phyloP scores from a whole-genome alignment of 2,888 invertebrate species.

The Syrista parreyssii region DNA sequence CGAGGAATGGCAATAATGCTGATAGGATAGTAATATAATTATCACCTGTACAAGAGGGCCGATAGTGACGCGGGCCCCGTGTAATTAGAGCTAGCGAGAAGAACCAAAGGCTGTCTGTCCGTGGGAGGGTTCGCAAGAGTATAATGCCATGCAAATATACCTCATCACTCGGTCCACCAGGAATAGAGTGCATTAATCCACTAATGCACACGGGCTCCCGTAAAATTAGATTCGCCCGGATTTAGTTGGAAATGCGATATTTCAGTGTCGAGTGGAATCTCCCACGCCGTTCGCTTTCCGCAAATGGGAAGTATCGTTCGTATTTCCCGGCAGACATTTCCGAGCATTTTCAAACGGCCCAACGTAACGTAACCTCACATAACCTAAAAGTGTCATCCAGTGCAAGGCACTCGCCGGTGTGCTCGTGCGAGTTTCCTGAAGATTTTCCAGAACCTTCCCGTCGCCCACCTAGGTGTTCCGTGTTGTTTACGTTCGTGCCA shows the following conservation, averaged over 20 bases:
- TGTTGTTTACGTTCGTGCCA: not conserved
- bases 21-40: conserved; percentile 64
- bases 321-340: not conserved
- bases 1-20: conserved; percentile 62
- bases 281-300: conserved; percentile 3
- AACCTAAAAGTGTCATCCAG: not conserved
- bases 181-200: conserved; percentile 60
- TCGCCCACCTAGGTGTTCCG: not conserved
- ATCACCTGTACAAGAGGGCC: conserved; percentile 59
- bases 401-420: not conserved
- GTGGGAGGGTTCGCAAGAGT: conserved; percentile 38
- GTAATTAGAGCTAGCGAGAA: conserved; percentile 51
- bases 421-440: not conserved
- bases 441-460: not conserved
- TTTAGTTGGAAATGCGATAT: conserved; percentile 55
- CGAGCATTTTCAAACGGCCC: not conserved
- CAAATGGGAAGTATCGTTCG: not conserved
- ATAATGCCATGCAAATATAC: conserved; percentile 61
- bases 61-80: conserved; percentile 53
- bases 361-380: not conserved
- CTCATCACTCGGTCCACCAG: conserved; percentile 58
- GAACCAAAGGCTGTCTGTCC: conserved; percentile 20
- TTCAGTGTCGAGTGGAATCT: conserved; percentile 46
- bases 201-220: conserved; percentile 57
- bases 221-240: conserved; percentile 60